Base-by-base conservation (phyloP, 2,797 vertebrate genomes). In the Anniella stebbinsi region DNA sequence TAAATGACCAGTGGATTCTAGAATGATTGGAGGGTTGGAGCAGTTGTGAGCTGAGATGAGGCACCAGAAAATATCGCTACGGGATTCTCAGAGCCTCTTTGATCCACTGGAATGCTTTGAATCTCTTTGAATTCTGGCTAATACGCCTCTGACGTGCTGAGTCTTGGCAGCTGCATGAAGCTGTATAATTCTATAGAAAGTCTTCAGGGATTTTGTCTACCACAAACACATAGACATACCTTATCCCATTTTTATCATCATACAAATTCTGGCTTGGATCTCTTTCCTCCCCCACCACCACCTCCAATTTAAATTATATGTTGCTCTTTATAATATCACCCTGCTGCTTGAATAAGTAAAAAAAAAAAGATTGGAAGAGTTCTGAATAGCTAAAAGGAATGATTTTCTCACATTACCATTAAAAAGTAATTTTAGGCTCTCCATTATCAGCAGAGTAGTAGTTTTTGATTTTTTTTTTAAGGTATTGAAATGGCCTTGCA, bases 381-480 rank as follows among this genome's bases (percentile, higher is more conserved):
- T 93, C 92, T 91, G 83, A 84, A 93, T 87, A 88, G 90, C 83
- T 67, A 92, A 82, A 92, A 93, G 90, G 73, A 87, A 92, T 91
- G 76, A 73, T 87, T 94, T 94, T 89, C 76, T 93, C 89, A 69
- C 83, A 92, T 95, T 91, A 91, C 91, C 90, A 81, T 81, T 87
- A 36, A 92, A 91, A 90, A 82, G 87, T 94, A 90, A 96, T 93
- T 95, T 88, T 57, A 88, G 93, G 92, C 81, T 93, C 86, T 95
- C 87, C 13, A 91, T 89, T 94, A 91, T 92, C 13, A 72, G 67
- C 54, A 57, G 90, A 91, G 91, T 92, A 94, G 90, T 86, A 90
- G 90, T 90, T 94, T 94, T 67, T 23, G 15, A 21, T 23, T 63
- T 25, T 63, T 63, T 63, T 63, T 23, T 23, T 23, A 36, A 66